A percentile compares a stretch with the other conserved stretches of the same genome.
phyloP scores from a whole-genome alignment of 1,140 invertebrate genomes.

The Drosophila triauraria region DNA sequence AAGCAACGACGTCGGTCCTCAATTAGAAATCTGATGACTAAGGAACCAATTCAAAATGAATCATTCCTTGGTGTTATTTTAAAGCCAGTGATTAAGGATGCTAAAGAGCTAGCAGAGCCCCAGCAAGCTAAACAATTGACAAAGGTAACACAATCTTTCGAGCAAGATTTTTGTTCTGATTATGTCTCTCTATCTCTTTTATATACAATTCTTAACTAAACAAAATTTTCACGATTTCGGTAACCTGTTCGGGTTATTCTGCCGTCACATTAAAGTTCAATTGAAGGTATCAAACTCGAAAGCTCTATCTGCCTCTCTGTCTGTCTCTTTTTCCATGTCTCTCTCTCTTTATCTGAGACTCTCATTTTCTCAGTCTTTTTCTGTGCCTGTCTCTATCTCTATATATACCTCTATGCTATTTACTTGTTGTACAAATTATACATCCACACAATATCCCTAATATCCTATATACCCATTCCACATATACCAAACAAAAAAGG shows the following conservation, averaged over 20 bases:
- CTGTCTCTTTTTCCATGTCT: background rate
- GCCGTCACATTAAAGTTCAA: background rate
- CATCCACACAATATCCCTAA: background rate
- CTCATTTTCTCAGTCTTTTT: background rate
- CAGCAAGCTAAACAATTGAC: conserved; percentile 85
- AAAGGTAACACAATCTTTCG: conserved; percentile 65
- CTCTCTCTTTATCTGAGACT: conserved; percentile 3
- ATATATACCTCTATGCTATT: conserved; percentile 11
- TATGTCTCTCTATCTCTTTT: conserved; percentile 1
- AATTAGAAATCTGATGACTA: conserved; percentile 69
- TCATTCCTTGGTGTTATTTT: conserved; percentile 87
- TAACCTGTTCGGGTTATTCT: conserved; percentile 2
- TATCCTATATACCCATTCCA: background rate
- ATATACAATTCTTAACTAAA: background rate
- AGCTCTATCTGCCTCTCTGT: background rate
- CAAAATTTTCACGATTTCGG: background rate
- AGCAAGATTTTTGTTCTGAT: background rate
- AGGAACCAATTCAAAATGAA: conserved; percentile 81
- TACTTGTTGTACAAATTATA: background rate
- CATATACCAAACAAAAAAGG: conserved; percentile 47
- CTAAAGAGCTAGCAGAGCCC: conserved; percentile 85
- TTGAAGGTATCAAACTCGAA: background rate
- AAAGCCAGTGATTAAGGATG: conserved; percentile 87
- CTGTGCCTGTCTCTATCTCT: conserved; percentile 1
- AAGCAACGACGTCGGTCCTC: conserved; percentile 80